Percentiles rank a stretch among this genome's conserved stretches.
Conservation (phyloP, 1,140 invertebrate species). For the Neodiprion fabricii region DNA sequence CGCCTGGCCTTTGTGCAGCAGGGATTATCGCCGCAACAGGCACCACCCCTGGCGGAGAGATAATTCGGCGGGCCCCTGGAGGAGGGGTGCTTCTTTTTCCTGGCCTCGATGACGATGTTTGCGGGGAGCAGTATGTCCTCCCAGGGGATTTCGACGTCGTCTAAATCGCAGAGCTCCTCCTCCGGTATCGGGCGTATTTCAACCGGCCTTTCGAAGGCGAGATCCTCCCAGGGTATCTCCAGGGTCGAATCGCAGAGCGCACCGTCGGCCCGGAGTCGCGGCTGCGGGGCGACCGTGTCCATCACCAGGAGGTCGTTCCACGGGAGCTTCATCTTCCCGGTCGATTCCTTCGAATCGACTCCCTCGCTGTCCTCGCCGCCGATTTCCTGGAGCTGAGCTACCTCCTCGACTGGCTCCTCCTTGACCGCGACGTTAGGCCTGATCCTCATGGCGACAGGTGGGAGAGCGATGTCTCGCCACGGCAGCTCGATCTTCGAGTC, state of each 20-base stretch:
- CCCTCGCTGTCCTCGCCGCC: neutral
- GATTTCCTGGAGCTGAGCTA: neutral
- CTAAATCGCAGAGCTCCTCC: constrained; percentile 26
- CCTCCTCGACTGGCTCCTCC: neutral
- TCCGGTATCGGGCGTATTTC: constrained; percentile 30
- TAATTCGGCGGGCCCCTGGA: neutral
- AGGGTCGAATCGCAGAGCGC: constrained; percentile 37
- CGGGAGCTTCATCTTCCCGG: constrained; percentile 34
- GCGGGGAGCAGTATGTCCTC: constrained; percentile 43
- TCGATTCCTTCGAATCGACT: constrained; percentile 25
- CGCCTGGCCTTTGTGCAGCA: constrained; percentile 7
- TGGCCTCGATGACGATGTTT: constrained; percentile 38
- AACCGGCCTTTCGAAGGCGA: constrained; percentile 36
- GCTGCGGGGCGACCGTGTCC: constrained; percentile 21
- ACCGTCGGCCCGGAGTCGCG: neutral
- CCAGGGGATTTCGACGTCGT: constrained; percentile 51
- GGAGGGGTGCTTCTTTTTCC: constrained; percentile 38
- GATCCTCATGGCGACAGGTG: constrained; percentile 34
- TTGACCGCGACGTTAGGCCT: constrained; percentile 21
- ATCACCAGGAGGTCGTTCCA: constrained; percentile 46
- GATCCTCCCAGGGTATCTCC: constrained; percentile 45
- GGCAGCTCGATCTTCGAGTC: constrained; percentile 48
- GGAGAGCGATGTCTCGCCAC: constrained; percentile 46
- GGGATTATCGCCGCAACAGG: neutral
- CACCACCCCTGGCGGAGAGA: neutral